Conservation (phyloP, 1,140 invertebrate species). For the Coboldia fuscipes region DNA sequence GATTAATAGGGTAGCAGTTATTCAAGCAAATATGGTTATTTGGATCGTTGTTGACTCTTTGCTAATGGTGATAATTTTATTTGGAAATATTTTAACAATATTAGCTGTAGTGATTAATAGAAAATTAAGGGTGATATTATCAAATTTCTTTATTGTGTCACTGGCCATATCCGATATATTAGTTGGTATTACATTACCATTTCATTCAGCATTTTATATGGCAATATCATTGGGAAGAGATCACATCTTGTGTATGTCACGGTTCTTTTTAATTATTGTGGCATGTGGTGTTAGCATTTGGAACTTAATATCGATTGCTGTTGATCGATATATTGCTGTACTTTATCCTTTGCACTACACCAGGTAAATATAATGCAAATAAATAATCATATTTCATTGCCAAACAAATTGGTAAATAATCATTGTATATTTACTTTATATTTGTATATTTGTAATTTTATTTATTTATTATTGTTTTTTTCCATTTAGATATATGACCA, state of each 20-base stretch:
- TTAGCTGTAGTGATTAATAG: slow-evolving; percentile 40
- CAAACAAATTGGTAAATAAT: no score
- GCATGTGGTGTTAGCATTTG: slow-evolving; percentile 54
- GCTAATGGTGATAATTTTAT: slow-evolving; percentile 38
- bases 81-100: slow-evolving; percentile 48
- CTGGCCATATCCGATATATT: slow-evolving; percentile 49
- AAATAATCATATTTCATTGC: no score
- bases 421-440: no score
- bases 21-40: slow-evolving; percentile 7
- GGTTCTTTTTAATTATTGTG: slow-evolving; percentile 46
- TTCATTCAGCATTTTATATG: slow-evolving; percentile 48
- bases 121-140: slow-evolving; percentile 34
- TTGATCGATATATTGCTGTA: slow-evolving; percentile 65
- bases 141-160: slow-evolving; percentile 51
- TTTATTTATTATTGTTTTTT: slow-evolving; percentile 2
- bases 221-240: slow-evolving; percentile 27
- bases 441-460: background rate
- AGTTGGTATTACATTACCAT: slow-evolving; percentile 47
- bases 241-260: slow-evolving; percentile 36
- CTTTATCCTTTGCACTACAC: slow-evolving; percentile 58
- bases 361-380: no score
- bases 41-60: slow-evolving; percentile 37
- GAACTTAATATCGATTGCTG: slow-evolving; percentile 61
- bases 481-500: slow-evolving; percentile 30
- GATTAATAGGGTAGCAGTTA: background rate